Evolutionary conservation across 2,797 vertebrate species (phyloP).

Genomic region (Silurus lanzhouensis): DNA sequence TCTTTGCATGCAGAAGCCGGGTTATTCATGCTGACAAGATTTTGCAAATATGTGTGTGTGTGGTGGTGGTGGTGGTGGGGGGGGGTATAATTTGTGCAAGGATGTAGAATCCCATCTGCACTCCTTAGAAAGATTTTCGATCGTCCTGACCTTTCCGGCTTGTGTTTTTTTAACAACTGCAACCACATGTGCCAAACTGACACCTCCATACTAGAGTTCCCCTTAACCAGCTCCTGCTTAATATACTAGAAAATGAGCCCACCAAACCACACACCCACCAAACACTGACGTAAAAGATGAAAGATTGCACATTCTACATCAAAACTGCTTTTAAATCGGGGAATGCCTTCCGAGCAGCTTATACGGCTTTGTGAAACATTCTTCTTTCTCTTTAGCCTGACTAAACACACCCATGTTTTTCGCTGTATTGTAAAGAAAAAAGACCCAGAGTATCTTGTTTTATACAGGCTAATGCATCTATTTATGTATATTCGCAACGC

Average conservation of each 20-base stretch:
- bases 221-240: constrained; percentile 41
- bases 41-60: constrained; percentile 31
- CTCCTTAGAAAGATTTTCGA: constrained; percentile 75
- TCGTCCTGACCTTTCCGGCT: constrained; percentile 72
- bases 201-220: constrained; percentile 49
- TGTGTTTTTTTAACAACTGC: constrained; percentile 69
- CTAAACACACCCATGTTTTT: not conserved
- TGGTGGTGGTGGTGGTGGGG: constrained; percentile 50
- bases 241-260: constrained; percentile 37
- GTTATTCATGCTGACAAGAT: constrained; percentile 45
- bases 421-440: constrained; percentile 16
- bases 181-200: constrained; percentile 59
- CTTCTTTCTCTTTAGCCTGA: not conserved
- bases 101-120: constrained; percentile 76
- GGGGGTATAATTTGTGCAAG: constrained; percentile 38
- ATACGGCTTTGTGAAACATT: not conserved
- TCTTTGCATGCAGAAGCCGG: constrained; percentile 24
- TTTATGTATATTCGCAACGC: constrained; percentile 44
- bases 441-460: constrained; percentile 45
- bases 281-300: constrained; percentile 7
- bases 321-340: not conserved
- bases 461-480: constrained; percentile 52
- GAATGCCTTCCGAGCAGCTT: not conserved
- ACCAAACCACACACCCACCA: not conserved
- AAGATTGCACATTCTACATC: not conserved